Conservation (phyloP, 2,797 vertebrate species). For the Labroides dimidiatus region DNA sequence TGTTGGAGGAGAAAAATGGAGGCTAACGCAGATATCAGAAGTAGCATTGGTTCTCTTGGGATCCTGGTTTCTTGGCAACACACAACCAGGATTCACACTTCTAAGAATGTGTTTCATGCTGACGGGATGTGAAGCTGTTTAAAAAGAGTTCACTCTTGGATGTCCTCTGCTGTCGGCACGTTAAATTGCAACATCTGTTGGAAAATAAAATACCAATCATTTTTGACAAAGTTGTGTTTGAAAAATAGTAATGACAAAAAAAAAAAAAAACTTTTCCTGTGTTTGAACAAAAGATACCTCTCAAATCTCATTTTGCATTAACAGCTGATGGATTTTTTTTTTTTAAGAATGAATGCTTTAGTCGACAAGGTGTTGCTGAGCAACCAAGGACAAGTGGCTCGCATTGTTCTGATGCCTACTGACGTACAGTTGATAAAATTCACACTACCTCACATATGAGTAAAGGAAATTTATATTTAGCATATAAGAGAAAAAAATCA, state of each 20-base stretch:
- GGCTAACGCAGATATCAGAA: constrained; percentile 69
- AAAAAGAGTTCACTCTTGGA: constrained; percentile 51
- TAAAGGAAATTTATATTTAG: not conserved
- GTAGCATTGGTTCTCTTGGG: constrained; percentile 69
- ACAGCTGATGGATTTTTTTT: constrained; percentile 17
- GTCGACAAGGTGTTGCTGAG: constrained; percentile 81
- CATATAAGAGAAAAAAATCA: not conserved
- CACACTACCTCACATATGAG: not conserved
- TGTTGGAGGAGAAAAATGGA: constrained; percentile 55
- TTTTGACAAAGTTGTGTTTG: not conserved
- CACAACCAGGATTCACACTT: constrained; percentile 76
- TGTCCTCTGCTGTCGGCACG: constrained; percentile 65
- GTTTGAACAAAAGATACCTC: not conserved
- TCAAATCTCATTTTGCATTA: constrained; percentile 19
- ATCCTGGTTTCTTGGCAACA: constrained; percentile 85
- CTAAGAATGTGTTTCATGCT: constrained; percentile 71
- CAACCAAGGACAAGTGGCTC: constrained; percentile 84
- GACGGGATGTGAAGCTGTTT: constrained; percentile 35
- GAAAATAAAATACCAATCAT: constrained; percentile 2
- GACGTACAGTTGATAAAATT: not conserved
- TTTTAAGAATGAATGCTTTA: constrained; percentile 21
- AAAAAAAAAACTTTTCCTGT: not conserved
- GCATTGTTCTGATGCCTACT: constrained; percentile 20
- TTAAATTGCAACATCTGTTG: constrained; percentile 45
- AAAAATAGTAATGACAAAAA: not conserved